These are phyloP conservation scores for Tenualosa thibaudeaui DNA, from an alignment of 2,797 vertebrate species.

Conservation along the genomic window DNA sequence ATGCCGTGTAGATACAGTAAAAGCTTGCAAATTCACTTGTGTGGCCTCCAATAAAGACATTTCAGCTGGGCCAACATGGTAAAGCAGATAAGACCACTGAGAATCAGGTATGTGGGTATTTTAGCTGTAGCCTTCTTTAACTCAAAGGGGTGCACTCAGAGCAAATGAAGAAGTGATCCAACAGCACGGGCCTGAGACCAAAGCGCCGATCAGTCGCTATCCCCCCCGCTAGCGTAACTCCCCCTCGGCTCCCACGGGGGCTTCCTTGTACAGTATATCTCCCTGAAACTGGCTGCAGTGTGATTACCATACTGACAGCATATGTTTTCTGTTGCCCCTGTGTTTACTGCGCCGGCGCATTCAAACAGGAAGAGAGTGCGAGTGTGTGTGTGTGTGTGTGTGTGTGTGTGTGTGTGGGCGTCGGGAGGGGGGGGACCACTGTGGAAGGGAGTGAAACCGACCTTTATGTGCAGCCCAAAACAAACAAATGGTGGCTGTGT, in stretches of 20 bases:
- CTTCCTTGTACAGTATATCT: constrained; percentile 52
- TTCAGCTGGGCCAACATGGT: not conserved
- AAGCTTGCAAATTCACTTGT: not conserved
- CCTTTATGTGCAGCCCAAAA: not conserved
- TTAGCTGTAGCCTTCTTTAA: not conserved
- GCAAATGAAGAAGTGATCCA: not conserved
- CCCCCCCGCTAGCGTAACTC: not conserved
- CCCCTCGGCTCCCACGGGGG: constrained; percentile 10
- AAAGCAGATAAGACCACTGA: not conserved
- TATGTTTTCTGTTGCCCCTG: constrained; percentile 68
- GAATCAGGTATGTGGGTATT: not conserved
- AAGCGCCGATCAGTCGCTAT: not conserved
- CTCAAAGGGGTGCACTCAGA: not conserved
- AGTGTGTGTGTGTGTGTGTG: too few relatives aligned
- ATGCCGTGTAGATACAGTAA: not conserved
- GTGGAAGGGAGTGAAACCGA: not conserved
- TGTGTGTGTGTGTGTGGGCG: not conserved
- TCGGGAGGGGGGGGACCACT: not conserved
- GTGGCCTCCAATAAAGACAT: not conserved
- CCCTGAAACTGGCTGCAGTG: constrained; percentile 64
- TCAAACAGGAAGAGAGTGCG: constrained; percentile 27
- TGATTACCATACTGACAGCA: constrained; percentile 70
- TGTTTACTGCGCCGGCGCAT: constrained; percentile 61
- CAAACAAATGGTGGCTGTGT: not conserved
- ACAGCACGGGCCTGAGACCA: not conserved